Base-by-base conservation (phyloP, 2,888 invertebrate genomes). In the Tiliacea citrago region DNA sequence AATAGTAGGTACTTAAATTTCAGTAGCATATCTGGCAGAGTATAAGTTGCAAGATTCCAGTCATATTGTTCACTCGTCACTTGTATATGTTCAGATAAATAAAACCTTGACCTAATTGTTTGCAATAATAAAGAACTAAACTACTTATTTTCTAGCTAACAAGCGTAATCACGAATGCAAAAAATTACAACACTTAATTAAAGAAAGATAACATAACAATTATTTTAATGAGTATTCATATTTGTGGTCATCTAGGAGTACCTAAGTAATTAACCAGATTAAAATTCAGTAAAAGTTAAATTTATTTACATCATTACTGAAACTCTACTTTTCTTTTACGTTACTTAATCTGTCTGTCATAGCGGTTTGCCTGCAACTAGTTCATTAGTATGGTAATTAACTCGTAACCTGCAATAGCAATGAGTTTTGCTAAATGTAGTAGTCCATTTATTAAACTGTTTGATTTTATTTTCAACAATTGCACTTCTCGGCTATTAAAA, bases 341-440 rank as follows among this genome's bases (percentile, higher is more conserved):
- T 82, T 81, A 70, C 61, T 73, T 61, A 81, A 81, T 66, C 24
- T n/a, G 60, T 61, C 61, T 84, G 29, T 71, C 69, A 81, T 35
- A 58, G 80, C 49, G 10, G 9, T 42, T 75, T 67, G 29, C 74
- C 13, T 62, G 51, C 42, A 72, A 69, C 53, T 7, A 29, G 55
- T 81, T 77, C 53, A 73, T 81, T 69, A 76, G 0, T 47, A 80
- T 69, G 62, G 16, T 76, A 66, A 82, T 81, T 67, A 53, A 24
- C 53, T 49, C 21, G 35, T 76, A 24, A 51, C 53, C n/a, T 61
- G 51, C 63, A 60, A 70, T 57, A 65, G 35, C 24, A 65, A 9
- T 51, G 24, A 68, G 35, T 61, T 79, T 49, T 39, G n/a, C 5
- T 74, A 24, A 79, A 53, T 47, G 13, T 51, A 57, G 13, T 53